These are phyloP conservation scores for Plotosus lineatus DNA, from an alignment of 2,113 vertebrate genomes.

Conservation along the genomic window DNA sequence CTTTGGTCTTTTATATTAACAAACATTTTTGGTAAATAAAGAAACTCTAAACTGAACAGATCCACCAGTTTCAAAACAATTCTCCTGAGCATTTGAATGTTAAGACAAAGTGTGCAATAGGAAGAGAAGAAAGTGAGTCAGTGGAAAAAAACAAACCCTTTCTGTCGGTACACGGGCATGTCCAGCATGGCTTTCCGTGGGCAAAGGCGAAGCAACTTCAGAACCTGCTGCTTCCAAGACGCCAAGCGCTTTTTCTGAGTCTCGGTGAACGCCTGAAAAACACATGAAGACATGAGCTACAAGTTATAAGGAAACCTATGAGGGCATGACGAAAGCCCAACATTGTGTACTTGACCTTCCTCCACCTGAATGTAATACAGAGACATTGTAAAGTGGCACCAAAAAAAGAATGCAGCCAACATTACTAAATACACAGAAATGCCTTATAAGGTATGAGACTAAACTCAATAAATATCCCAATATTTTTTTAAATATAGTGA, in stretches of 20 bases:
- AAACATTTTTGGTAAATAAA: too few relatives aligned
- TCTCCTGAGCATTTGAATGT: neutral
- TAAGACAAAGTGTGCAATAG: neutral
- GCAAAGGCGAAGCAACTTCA: conserved; percentile 88
- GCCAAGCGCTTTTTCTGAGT: conserved; percentile 90
- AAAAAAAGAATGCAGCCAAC: too few relatives aligned
- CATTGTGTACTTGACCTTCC: neutral
- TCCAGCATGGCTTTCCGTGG: conserved; percentile 88
- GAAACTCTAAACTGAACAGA: too few relatives aligned
- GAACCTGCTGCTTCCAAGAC: conserved; percentile 95
- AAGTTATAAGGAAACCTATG: neutral
- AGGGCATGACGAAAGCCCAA: neutral
- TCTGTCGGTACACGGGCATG: conserved; percentile 88
- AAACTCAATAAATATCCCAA: too few relatives aligned
- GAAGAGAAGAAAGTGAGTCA: neutral
- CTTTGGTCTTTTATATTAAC: too few relatives aligned
- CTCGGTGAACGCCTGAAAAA: conserved; percentile 85
- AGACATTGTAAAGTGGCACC: neutral
- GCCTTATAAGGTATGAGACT: too few relatives aligned
- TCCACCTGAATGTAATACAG: neutral
- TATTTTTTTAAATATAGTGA: too few relatives aligned
- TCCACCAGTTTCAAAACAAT: too few relatives aligned
- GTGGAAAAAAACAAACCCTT: conserved; percentile 71
- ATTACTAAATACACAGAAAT: neutral
- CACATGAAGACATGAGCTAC: neutral